phyloP scores from a whole-genome alignment of 2,888 invertebrate species.

The Celastrina argiolus region DNA sequence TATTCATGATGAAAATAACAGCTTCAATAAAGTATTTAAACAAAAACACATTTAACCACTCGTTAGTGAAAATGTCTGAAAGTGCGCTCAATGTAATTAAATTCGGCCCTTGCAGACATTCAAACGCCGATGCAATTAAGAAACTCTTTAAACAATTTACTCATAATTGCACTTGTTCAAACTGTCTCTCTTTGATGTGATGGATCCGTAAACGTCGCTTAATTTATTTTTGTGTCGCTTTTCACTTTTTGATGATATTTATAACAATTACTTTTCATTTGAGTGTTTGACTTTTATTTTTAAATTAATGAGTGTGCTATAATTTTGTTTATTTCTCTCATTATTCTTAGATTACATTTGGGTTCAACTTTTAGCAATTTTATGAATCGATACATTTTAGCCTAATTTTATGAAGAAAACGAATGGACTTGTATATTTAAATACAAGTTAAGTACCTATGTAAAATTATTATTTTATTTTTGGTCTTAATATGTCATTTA shows the following conservation, averaged over 20 bases:
- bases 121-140: constrained; percentile 35
- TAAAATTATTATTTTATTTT: no score
- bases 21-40: constrained; percentile 14
- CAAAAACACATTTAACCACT: constrained; percentile 15
- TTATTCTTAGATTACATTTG: not conserved
- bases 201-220: constrained; percentile 6
- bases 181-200: constrained; percentile 33
- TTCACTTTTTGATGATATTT: not conserved
- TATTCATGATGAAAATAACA: not conserved
- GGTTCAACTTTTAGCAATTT: no score
- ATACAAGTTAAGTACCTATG: no score
- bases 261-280: not conserved
- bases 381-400: no score
- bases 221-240: not conserved
- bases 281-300: not conserved
- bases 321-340: not conserved
- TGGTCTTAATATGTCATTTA: no score
- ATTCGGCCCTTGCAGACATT: constrained; percentile 31
- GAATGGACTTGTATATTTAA: no score
- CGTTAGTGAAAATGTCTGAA: constrained; percentile 23
- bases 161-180: constrained; percentile 35
- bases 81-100: constrained; percentile 29
- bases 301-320: not conserved
- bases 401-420: no score
- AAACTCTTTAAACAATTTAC: constrained; percentile 34